These are phyloP conservation scores for Anser cygnoides DNA, from an alignment of 2,113 vertebrate species.

Conservation along the genomic window DNA sequence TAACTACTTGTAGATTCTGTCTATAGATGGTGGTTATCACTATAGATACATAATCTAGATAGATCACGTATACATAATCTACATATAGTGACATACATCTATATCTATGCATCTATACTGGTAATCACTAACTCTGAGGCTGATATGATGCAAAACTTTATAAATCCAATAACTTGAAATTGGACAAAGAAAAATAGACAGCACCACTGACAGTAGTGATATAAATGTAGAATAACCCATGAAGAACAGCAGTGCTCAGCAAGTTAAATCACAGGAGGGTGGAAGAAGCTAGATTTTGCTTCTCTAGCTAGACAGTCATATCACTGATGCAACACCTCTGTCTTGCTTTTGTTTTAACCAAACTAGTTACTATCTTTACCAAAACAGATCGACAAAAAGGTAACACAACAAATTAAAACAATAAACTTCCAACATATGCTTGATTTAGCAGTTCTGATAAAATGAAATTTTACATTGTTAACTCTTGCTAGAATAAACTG, in stretches of 20 bases:
- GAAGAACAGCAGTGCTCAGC: not conserved
- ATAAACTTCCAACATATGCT: not conserved
- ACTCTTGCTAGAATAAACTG: not conserved
- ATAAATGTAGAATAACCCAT: not conserved
- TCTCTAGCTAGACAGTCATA: not conserved
- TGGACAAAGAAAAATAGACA: not conserved
- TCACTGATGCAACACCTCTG: not conserved
- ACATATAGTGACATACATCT: no score
- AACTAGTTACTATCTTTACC: not conserved
- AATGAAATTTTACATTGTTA: not conserved
- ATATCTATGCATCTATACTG: no score
- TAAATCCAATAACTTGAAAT: not conserved
- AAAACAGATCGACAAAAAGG: not conserved
- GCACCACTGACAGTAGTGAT: not conserved
- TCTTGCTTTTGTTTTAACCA: not conserved
- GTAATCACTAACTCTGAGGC: not conserved
- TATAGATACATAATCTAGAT: no score
- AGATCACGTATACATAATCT: no score
- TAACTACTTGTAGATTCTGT: not conserved
- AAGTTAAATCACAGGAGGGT: not conserved
- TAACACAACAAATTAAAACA: not conserved
- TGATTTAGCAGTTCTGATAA: not conserved
- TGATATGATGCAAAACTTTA: not conserved
- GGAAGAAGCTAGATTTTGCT: not conserved
- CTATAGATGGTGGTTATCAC: no score